Base-by-base conservation (phyloP, 2,888 invertebrate species). In the Sympetrum striolatum region DNA sequence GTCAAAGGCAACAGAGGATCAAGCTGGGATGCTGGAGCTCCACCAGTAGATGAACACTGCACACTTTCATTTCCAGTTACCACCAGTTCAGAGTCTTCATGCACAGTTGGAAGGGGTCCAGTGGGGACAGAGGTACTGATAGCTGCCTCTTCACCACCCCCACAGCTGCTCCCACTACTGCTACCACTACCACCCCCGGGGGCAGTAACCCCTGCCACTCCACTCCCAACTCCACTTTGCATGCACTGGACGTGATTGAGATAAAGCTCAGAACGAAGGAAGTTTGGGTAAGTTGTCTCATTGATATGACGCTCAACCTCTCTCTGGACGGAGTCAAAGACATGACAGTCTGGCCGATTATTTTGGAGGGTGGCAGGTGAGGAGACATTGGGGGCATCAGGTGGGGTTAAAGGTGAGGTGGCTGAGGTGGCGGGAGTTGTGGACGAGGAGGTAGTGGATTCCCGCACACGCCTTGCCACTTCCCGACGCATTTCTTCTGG, bases 191-290 rank as follows among this genome's bases (percentile, higher is more conserved):
- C 81, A 37, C 90, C 90, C 35, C 90, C 90, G 22, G 80, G 80
- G 35, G 80, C 80, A 25, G 80, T n/a, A 48, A 58, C 90, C 80
- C 48, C 80, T 25, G 80, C 37, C 35, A 80, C 90, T 4, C 82
- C 81, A 60, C 81, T 82, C 90, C 81, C 82, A 73, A 90, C 64
- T 44, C 91, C 90, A 90, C 90, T 91, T 90, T 93, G 93, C 92
- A 93, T 94, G 94, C 96, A 94, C 95, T 97, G 96, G 94, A 97
- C 96, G 94, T 97, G 97, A 93, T 96, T 96, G 93, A 98, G 96
- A 95, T 98, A 99, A 94, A 97, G 96, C 93, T 98, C 98, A 92
- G 98, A 98, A 92, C 97, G 97, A 92, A 99, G 96, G 94, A 99
- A 99, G 94, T 98, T 97, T 91, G 97, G 97, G 95, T 99, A 99